Evolutionary conservation across 2,888 invertebrate species (phyloP).

Genomic region (Melanotus villosus): DNA sequence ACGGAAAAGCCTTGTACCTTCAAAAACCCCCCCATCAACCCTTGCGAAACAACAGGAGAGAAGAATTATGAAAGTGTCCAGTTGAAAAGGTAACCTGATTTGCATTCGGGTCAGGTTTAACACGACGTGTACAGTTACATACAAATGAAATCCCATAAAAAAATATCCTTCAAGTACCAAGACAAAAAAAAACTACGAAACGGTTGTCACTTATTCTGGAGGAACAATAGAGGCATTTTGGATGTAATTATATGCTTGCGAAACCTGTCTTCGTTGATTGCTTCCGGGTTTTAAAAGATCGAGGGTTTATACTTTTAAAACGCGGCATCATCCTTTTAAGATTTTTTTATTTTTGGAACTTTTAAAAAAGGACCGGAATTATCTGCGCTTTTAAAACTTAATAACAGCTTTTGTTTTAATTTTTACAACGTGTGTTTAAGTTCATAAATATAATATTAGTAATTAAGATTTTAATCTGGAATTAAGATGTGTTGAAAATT

Average conservation of each 20-base stretch:
- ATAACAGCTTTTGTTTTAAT: no score
- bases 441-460: no score
- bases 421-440: no score
- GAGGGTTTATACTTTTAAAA: neutral
- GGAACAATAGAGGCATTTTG: slow-evolving; percentile 38
- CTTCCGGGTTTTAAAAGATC: slow-evolving; percentile 38
- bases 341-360: no score
- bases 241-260: slow-evolving; percentile 45
- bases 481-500: no score
- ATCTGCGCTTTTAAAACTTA: no score
- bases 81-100: slow-evolving; percentile 48
- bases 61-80: slow-evolving; percentile 54
- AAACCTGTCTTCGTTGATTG: slow-evolving; percentile 45
- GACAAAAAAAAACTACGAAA: slow-evolving; percentile 37
- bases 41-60: slow-evolving; percentile 51
- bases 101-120: slow-evolving; percentile 40
- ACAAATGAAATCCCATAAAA: slow-evolving; percentile 40
- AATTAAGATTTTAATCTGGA: no score
- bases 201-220: slow-evolving; percentile 43
- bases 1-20: slow-evolving; percentile 42
- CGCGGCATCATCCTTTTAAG: neutral
- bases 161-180: slow-evolving; percentile 43
- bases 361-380: no score
- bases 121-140: slow-evolving; percentile 37
- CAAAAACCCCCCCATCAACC: slow-evolving; percentile 46